Evolutionary conservation across 92 coral and sea anemone species (phyloP), one percentile per base, ranked within the genome.

Genomic region (Parazoanthus swiftii): DNA sequence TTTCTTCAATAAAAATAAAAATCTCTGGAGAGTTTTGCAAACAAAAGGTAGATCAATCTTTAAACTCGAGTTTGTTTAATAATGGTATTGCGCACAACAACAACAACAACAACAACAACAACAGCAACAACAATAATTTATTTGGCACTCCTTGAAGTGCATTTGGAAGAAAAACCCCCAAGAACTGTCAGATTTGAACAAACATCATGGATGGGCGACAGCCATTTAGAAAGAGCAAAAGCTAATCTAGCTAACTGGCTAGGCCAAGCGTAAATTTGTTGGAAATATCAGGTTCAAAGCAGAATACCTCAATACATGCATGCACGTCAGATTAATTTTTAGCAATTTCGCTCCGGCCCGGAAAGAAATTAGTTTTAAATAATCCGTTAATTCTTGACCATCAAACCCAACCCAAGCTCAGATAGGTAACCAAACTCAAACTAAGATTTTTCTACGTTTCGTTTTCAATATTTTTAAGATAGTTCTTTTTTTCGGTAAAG

Each of bases 71-170:
- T 65, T 65, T 65, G 71, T 65, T 65, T 65, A 65, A 65, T 65
- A 65, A 65, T 65, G 71, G 71, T 65, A 2, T 65, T 65, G 71
- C 71, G 71, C 71, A 65, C 71, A 65, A 65, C 71, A 65, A 65
- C 71, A 65, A 65, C 71, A 65, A 65, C 71, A 65, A 65, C 71
- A 58, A 58, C 66, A 58, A 58, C 66, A 58, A 58, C 66, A 58
- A 58, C 66, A 58, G 66, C 66, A 65, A 65, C 71, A 65, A 65
- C 5, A 65, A 65, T 65, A 65, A 65, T 65, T 65, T 65, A 65
- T 65, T 65, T 65, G 71, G 71, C 71, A 65, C 71, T 65, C 71
- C 71, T 65, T 65, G 71, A 65, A 65, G 71, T 65, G 71, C 71
- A 65, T 65, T 65, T 65, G 71, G 71, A 65, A 65, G 71, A 65